These are phyloP conservation scores for Sphecodes monilicornis DNA, from an alignment of 2,888 invertebrate species.

Conservation along the genomic window DNA sequence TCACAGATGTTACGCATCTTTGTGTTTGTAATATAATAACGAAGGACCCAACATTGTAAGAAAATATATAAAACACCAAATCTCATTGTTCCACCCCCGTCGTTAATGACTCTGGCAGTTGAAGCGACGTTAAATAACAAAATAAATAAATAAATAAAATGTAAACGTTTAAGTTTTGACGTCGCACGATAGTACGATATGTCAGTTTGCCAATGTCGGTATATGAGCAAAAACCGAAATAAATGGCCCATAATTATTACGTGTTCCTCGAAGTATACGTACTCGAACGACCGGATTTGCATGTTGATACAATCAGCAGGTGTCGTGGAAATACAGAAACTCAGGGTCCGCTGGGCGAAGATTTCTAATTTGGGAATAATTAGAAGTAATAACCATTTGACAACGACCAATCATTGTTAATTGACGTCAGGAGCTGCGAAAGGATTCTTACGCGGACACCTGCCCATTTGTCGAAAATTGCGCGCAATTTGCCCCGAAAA, in stretches of 20 bases:
- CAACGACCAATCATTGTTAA: constrained; percentile 75
- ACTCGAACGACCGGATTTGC: constrained; percentile 65
- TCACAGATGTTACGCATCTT: too few species aligned
- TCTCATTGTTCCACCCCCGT: too few species aligned
- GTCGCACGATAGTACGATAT: not conserved
- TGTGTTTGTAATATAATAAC: too few species aligned
- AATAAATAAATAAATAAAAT: too few species aligned
- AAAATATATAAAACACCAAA: not conserved
- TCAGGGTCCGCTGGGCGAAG: constrained; percentile 33
- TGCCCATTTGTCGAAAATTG: constrained; percentile 73
- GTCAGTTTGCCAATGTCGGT: not conserved
- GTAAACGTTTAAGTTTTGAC: not conserved
- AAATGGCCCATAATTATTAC: constrained; percentile 54
- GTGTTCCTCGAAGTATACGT: constrained; percentile 34
- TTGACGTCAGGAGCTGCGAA: constrained; percentile 70
- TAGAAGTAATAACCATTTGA: constrained; percentile 71
- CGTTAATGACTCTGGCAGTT: too few species aligned
- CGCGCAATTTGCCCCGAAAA: constrained; percentile 72
- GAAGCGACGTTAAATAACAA: too few species aligned
- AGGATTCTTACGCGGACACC: constrained; percentile 66
- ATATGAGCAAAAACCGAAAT: constrained; percentile 46
- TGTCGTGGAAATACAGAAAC: constrained; percentile 53
- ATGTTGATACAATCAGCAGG: constrained; percentile 64
- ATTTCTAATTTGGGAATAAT: constrained; percentile 70
- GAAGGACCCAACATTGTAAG: not conserved